A percentile compares a stretch with the other conserved stretches of the same genome.
Evolutionary conservation across 2,113 vertebrate genomes (phyloP).

Genomic region (Microtus montanus): DNA sequence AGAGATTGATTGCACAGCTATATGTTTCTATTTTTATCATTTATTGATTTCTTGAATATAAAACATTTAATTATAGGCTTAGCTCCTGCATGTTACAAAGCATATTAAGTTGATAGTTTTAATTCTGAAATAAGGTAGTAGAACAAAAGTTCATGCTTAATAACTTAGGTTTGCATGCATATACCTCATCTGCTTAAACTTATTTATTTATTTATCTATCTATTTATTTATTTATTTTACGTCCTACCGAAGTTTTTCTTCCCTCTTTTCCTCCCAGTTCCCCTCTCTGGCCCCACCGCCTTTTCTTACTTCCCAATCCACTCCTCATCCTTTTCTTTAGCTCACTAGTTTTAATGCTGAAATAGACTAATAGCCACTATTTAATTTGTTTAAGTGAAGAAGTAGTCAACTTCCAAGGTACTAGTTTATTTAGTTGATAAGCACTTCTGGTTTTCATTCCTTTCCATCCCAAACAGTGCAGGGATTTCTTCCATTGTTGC

Average conservation of each 20-base stretch:
- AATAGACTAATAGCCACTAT: neutral
- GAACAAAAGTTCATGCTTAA: conserved; percentile 28
- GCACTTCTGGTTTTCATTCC: neutral
- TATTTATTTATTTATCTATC: too few species aligned
- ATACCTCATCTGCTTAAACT: conserved; percentile 15
- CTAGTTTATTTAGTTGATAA: conserved; percentile 4
- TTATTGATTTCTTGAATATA: conserved; percentile 8
- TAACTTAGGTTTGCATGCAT: conserved; percentile 12
- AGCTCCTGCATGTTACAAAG: neutral
- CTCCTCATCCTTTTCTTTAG: neutral
- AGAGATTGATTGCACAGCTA: conserved; percentile 22
- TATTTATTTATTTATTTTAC: neutral
- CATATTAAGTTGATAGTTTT: conserved; percentile 14
- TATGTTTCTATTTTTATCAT: conserved; percentile 37
- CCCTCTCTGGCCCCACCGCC: neutral
- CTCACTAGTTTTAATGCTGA: neutral
- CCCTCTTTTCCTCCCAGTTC: neutral
- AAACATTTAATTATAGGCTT: neutral
- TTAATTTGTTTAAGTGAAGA: conserved; percentile 28
- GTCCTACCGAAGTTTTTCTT: neutral
- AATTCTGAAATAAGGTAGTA: conserved; percentile 3
- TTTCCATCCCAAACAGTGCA: neutral
- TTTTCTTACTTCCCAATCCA: neutral
- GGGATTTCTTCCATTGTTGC: neutral
- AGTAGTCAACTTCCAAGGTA: neutral